Evolutionary conservation across 23 tunicate species (phyloP).

Genomic region (Botrylloides violaceus): DNA sequence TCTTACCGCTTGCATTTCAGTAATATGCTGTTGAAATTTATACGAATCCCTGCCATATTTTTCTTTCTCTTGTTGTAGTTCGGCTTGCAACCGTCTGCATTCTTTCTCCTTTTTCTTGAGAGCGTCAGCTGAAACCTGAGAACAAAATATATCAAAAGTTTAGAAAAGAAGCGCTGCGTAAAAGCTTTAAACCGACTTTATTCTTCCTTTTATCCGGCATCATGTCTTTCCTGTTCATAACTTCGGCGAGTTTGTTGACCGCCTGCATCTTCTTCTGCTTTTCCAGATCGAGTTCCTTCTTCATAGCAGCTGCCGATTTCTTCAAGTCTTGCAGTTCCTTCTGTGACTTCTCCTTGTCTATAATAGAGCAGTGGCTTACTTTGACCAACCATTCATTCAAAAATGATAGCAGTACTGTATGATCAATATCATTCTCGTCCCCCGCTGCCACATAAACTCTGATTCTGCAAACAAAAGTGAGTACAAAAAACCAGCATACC

Average conservation of each 20-base stretch:
- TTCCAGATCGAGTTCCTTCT: slow-evolving; percentile 62
- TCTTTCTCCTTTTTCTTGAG: slow-evolving; percentile 83
- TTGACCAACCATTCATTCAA: too few relatives aligned
- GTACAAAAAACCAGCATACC: neutral
- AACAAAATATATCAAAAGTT: too few relatives aligned
- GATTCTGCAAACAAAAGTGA: too few relatives aligned
- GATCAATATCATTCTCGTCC: too few relatives aligned
- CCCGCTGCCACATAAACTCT: too few relatives aligned
- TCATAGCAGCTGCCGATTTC: slow-evolving; percentile 34
- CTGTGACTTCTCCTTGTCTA: neutral
- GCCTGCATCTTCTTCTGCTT: slow-evolving; percentile 86
- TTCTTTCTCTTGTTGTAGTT: slow-evolving; percentile 80
- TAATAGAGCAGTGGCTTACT: too few relatives aligned
- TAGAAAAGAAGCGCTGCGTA: too few relatives aligned
- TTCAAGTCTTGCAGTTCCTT: slow-evolving; percentile 36
- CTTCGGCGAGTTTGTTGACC: slow-evolving; percentile 92
- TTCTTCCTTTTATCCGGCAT: slow-evolving; percentile 45
- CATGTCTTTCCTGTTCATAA: slow-evolving; percentile 82
- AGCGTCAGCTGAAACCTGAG: slow-evolving; percentile 69
- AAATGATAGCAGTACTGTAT: too few relatives aligned
- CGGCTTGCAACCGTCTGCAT: slow-evolving; percentile 75
- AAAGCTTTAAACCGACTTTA: slow-evolving; percentile 1
- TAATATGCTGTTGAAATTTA: slow-evolving; percentile 56
- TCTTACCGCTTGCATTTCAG: slow-evolving; percentile 60
- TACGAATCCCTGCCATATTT: slow-evolving; percentile 34